Evolutionary conservation across 2,797 vertebrate species (phyloP), one percentile per base, ranked within the genome.

Genomic region (Picus viridis): DNA sequence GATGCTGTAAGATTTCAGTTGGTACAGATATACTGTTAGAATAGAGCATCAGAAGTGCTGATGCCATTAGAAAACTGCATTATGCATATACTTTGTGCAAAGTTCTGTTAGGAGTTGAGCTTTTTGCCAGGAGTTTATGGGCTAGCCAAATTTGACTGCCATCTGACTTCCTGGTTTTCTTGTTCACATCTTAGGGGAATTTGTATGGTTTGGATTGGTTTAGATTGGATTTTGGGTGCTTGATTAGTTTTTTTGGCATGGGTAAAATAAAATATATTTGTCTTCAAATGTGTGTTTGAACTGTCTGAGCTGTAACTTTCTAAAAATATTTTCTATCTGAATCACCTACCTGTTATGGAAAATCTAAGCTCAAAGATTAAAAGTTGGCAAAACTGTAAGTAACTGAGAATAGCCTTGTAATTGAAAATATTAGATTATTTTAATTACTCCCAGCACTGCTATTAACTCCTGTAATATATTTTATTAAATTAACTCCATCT

Each of bases 271-370:
- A 94, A 73, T 61, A 6, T 53, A 54, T 90, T 93, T 95, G 92
- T 85, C 9, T 74, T 36, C 45, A 61, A 45, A 18, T 70, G 19
- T 92, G 10, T 77, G 10, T 87, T 94, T 86, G 67, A 23, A 75
- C 67, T 81, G 23, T 81, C 67, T 86, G 49, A 69, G 41, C 51
- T 80, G 51, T 83, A 92, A 80, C 82, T 86, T 92, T 88, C 73
- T 80, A 81, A 93, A 95, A 95, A 89, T 95, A 80, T 78, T 95
- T 95, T 86, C 59, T 92, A n/a, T 79, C 84, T 90, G 65, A 89
- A 63, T 87, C 70, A 54, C 43, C 45, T 89, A 91, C 62, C 76
- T 90, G 85, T 54, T 90, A 86, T 22, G 67, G 70, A 89, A 93
- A 88, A 80, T 69, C 56, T 85, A 83, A 85, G 69, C 26, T 63